Conservation (phyloP, 2,888 invertebrate genomes). For the Leistus spinibarbis region DNA sequence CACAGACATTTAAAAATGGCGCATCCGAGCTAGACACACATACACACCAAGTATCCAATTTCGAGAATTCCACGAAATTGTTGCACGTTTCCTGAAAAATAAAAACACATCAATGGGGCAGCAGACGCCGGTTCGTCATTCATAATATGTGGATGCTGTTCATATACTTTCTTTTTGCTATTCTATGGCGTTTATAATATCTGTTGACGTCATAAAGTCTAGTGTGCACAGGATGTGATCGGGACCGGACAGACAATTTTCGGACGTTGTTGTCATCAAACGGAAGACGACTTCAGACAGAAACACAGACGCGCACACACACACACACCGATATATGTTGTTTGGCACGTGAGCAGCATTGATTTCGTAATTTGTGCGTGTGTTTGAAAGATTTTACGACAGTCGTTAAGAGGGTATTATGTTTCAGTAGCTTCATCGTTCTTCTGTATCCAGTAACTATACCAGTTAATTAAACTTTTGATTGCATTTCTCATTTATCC, state of each 20-base stretch:
- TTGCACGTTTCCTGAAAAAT: constrained; percentile 18
- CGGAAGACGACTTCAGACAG: constrained; percentile 23
- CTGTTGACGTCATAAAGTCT: constrained; percentile 12
- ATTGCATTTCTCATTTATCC: too few species aligned
- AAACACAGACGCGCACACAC: constrained; percentile 9
- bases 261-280: constrained; percentile 11
- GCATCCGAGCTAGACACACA: neutral
- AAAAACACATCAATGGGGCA: constrained; percentile 1
- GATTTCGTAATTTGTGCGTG: neutral
- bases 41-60: constrained; percentile 8
- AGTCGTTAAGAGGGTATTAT: neutral
- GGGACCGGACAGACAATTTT: constrained; percentile 31
- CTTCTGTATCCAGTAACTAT: neutral
- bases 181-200: neutral
- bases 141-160: neutral
- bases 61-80: constrained; percentile 23
- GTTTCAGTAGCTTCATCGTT: neutral
- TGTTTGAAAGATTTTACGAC: neutral
- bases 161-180: too few species aligned
- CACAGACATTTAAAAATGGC: neutral
- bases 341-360: constrained; percentile 21
- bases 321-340: neutral
- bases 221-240: constrained; percentile 21
- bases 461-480: too few species aligned
- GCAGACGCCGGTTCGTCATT: neutral